Conservation (phyloP, 2,797 vertebrate genomes). For the Melanotaenia pygmaea region DNA sequence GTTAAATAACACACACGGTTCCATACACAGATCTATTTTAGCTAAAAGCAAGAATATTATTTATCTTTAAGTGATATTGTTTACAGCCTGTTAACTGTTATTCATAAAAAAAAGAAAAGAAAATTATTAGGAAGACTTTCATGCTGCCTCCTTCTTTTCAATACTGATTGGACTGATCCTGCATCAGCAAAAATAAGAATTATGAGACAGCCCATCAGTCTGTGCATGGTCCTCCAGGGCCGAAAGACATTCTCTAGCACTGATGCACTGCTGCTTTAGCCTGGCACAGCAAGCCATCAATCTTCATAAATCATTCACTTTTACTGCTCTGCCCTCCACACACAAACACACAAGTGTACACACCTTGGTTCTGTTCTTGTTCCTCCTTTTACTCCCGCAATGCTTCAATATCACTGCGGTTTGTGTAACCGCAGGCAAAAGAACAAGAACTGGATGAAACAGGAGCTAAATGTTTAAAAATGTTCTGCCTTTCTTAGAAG, state of each 20-base stretch:
- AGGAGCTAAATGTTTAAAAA: constrained; percentile 29
- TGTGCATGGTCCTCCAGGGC: constrained; percentile 38
- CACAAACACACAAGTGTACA: constrained; percentile 33
- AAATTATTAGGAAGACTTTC: background rate
- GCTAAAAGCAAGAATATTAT: background rate
- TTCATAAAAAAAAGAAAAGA: background rate
- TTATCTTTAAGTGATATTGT: background rate
- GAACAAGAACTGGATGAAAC: constrained; percentile 24
- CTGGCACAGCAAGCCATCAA: constrained; percentile 57
- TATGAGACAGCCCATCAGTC: constrained; percentile 18
- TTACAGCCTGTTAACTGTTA: background rate
- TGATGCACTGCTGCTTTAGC: constrained; percentile 49
- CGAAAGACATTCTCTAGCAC: constrained; percentile 50
- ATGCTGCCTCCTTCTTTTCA: background rate
- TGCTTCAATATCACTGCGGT: constrained; percentile 30
- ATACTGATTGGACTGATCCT: constrained; percentile 22
- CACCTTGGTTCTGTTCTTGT: constrained; percentile 8
- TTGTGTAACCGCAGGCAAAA: constrained; percentile 33
- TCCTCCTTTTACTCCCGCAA: constrained; percentile 32
- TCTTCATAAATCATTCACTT: constrained; percentile 75
- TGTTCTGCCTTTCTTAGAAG: constrained; percentile 1
- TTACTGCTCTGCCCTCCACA: constrained; percentile 46
- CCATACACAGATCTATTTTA: background rate
- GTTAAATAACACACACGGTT: background rate
- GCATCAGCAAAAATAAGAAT: constrained; percentile 35